phyloP scores from a whole-genome alignment of 2,888 invertebrate species.

The Liodrosophila aerea region DNA sequence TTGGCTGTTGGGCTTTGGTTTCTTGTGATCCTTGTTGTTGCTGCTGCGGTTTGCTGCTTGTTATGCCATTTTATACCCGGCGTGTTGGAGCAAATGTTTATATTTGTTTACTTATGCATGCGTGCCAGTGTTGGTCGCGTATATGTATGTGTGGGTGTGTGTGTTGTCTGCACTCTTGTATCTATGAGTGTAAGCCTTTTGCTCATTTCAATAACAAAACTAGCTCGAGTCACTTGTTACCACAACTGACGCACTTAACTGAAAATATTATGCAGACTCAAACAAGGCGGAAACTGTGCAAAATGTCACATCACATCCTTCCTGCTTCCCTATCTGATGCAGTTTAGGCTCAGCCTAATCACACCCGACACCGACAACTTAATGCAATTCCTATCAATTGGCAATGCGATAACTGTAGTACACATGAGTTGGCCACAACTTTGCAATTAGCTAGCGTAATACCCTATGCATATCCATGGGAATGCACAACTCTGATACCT shows the following conservation, averaged over 20 bases:
- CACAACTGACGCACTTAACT: slow-evolving; percentile 73
- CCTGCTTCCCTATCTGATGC: not conserved
- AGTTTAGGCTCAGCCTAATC: slow-evolving; percentile 50
- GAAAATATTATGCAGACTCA: slow-evolving; percentile 70
- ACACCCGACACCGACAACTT: slow-evolving; percentile 48
- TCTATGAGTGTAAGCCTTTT: slow-evolving; percentile 39
- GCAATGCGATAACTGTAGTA: slow-evolving; percentile 58
- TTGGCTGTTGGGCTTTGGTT: not conserved
- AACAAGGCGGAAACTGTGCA: slow-evolving; percentile 58
- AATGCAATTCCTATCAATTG: slow-evolving; percentile 70
- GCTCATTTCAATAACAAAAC: slow-evolving; percentile 77
- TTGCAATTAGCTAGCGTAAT: slow-evolving; percentile 43
- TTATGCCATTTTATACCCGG: slow-evolving; percentile 74
- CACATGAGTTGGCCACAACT: slow-evolving; percentile 38
- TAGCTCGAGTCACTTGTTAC: slow-evolving; percentile 71
- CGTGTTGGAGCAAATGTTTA: slow-evolving; percentile 75
- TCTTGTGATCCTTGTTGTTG: slow-evolving; percentile 43
- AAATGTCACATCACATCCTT: not conserved
- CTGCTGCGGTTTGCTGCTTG: slow-evolving; percentile 65
- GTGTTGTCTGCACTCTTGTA: slow-evolving; percentile 44
- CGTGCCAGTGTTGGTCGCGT: slow-evolving; percentile 62
- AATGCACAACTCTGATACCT: slow-evolving; percentile 67
- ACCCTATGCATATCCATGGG: slow-evolving; percentile 22
- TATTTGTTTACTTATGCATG: slow-evolving; percentile 78
- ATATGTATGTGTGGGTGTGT: slow-evolving; percentile 6